Percentiles rank a stretch among this genome's conserved stretches.
Evolutionary conservation across 2,113 vertebrate species (phyloP).

Genomic region (Perca fluviatilis): DNA sequence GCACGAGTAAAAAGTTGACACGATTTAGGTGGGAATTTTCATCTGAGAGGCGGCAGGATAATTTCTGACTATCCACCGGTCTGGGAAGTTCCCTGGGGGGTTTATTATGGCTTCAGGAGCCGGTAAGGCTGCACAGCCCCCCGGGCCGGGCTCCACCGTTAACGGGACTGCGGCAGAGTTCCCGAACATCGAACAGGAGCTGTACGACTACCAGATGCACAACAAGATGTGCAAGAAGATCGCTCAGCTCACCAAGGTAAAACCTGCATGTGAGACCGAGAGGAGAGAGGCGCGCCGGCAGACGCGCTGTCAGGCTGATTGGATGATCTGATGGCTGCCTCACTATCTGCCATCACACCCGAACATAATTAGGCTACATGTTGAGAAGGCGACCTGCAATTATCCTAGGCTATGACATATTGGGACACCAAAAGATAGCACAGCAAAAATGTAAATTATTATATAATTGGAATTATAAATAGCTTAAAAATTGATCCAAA

Average conservation of each 20-base stretch:
- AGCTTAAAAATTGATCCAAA: neutral
- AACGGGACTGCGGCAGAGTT: slow-evolving; percentile 87
- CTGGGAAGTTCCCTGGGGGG: slow-evolving; percentile 66
- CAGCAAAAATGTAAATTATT: neutral
- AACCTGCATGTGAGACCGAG: slow-evolving; percentile 44
- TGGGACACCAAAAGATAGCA: neutral
- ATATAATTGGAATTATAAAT: neutral
- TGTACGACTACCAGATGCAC: slow-evolving; percentile 89
- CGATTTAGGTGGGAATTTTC: slow-evolving; percentile 61
- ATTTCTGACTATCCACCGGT: slow-evolving; percentile 66
- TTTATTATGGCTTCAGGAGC: slow-evolving; percentile 89
- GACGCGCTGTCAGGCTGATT: slow-evolving; percentile 36
- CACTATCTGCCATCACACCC: slow-evolving; percentile 18
- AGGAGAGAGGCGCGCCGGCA: slow-evolving; percentile 34
- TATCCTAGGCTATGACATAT: neutral
- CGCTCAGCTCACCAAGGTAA: slow-evolving; percentile 98
- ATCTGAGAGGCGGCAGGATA: slow-evolving; percentile 61
- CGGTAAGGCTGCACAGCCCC: slow-evolving; percentile 85
- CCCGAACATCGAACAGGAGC: slow-evolving; percentile 82
- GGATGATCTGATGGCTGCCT: slow-evolving; percentile 43
- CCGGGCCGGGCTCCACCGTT: slow-evolving; percentile 79
- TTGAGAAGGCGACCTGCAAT: neutral
- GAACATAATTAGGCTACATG: slow-evolving; percentile 2
- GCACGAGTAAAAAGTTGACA: slow-evolving; percentile 65
- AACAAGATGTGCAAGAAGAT: slow-evolving; percentile 99